These are phyloP conservation scores for Athalia circularis DNA, from an alignment of 2,888 invertebrate genomes.

Conservation along the genomic window DNA sequence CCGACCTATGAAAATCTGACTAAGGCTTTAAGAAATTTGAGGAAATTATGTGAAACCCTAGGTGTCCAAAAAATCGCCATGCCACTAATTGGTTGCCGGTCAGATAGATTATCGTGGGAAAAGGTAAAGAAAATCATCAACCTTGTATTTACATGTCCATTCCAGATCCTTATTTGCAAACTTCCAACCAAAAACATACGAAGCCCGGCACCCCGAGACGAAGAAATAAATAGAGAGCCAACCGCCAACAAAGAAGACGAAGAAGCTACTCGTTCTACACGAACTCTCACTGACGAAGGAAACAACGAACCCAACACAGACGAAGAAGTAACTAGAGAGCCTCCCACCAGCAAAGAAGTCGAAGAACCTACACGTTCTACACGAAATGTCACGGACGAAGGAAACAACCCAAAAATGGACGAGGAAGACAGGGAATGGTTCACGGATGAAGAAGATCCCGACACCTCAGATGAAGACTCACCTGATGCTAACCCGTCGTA, in stretches of 20 bases:
- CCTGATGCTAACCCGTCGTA: not conserved
- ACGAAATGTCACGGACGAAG: no score
- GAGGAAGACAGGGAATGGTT: no score
- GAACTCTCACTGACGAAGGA: no score
- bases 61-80: conserved; percentile 74
- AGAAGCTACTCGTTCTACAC: no score
- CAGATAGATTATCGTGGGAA: conserved; percentile 80
- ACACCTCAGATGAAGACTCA: not conserved
- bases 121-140: conserved; percentile 76
- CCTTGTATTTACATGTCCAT: conserved; percentile 74
- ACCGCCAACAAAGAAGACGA: not conserved
- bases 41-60: conserved; percentile 66
- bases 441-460: not conserved
- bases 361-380: no score
- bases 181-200: not conserved
- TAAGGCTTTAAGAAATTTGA: conserved; percentile 62
- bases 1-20: not conserved
- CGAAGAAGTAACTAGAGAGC: not conserved
- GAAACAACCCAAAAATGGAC: no score
- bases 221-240: not conserved
- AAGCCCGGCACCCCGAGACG: not conserved
- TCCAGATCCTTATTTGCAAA: not conserved
- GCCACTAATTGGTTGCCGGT: conserved; percentile 81
- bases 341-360: not conserved
- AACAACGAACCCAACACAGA: no score